These are phyloP conservation scores for Chaetura pelagica DNA, from an alignment of 2,113 vertebrate species.

Conservation along the genomic window DNA sequence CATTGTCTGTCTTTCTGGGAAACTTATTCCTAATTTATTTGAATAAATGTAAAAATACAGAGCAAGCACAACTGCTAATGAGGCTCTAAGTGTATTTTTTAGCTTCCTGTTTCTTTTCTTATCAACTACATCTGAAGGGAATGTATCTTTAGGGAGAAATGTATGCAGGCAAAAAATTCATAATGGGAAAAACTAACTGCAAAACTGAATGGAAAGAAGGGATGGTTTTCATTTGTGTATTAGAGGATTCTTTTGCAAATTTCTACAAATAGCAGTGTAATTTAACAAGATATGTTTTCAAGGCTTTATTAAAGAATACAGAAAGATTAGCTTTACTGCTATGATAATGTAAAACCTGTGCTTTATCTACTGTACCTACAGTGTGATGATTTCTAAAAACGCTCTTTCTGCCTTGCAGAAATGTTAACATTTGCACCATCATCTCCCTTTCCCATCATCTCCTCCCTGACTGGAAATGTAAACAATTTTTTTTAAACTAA, in stretches of 20 bases:
- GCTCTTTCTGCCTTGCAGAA: background rate
- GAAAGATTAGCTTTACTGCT: background rate
- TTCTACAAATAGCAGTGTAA: background rate
- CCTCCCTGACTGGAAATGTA: background rate
- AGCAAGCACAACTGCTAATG: background rate
- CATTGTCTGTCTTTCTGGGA: background rate
- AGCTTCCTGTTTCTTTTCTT: background rate
- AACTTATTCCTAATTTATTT: constrained; percentile 7
- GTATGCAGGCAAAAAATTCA: background rate
- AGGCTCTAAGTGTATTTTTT: background rate
- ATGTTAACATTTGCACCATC: background rate
- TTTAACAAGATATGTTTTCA: background rate
- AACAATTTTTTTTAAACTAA: background rate
- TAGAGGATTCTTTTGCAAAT: background rate
- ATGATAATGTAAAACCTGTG: background rate
- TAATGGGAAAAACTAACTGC: background rate
- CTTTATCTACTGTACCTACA: background rate
- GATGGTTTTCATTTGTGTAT: background rate
- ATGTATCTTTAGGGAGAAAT: background rate
- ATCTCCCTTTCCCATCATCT: background rate
- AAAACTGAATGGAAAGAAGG: background rate
- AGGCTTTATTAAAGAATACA: background rate
- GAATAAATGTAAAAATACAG: background rate
- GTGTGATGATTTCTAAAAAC: background rate
- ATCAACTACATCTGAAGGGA: background rate